Conservation (phyloP, 2,888 invertebrate genomes). For the Euzophera pinguis region DNA sequence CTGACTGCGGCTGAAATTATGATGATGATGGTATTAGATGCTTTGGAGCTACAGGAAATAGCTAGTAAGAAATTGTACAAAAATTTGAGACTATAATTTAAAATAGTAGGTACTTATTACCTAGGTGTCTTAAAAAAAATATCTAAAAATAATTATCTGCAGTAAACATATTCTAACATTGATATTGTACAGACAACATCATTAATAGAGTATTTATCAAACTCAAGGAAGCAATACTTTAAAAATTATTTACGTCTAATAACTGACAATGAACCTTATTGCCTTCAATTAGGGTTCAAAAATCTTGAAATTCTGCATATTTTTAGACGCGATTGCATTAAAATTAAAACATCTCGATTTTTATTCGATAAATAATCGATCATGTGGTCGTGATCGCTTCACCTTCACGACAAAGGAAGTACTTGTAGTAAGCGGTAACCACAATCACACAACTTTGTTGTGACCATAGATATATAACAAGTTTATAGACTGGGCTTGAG, state of each 20-base stretch:
- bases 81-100: too few species aligned
- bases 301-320: background rate
- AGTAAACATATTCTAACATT: background rate
- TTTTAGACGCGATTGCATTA: slow-evolving; percentile 4
- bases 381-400: slow-evolving; percentile 3
- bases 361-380: slow-evolving; percentile 6
- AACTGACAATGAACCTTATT: background rate
- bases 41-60: too few species aligned
- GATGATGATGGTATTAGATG: too few species aligned
- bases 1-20: too few species aligned
- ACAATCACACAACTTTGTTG: background rate
- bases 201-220: background rate
- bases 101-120: too few species aligned
- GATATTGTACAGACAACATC: background rate
- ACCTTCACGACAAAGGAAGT: slow-evolving; percentile 10
- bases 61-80: too few species aligned
- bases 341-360: slow-evolving; percentile 5
- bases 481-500: background rate
- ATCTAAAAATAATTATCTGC: background rate
- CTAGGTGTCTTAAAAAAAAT: too few species aligned
- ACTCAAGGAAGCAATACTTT: slow-evolving; percentile 5
- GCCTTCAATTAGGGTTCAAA: background rate
- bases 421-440: background rate
- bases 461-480: background rate
- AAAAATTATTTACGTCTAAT: background rate